phyloP scores from a whole-genome alignment of 35 echinoderm and acorn worm species.

The Acanthaster planci region DNA sequence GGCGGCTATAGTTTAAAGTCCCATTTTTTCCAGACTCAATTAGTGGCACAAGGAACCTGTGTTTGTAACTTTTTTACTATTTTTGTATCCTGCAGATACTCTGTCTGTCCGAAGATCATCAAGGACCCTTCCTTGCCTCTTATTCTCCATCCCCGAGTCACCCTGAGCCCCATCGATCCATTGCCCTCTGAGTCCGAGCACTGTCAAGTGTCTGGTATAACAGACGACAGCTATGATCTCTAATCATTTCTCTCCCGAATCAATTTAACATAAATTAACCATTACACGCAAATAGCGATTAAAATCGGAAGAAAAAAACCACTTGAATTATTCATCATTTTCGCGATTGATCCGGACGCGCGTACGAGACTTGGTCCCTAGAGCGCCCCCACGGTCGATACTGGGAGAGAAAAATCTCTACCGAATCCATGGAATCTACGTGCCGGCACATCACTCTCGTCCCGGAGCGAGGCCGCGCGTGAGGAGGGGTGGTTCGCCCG shows the following conservation, averaged over 20 bases:
- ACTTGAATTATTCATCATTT: background rate
- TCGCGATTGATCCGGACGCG: constrained; percentile 11
- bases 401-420: background rate
- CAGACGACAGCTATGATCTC: constrained; percentile 24
- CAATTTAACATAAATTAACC: background rate
- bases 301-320: background rate
- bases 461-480: background rate
- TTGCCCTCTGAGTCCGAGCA: background rate
- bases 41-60: background rate
- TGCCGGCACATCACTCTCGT: constrained; percentile 7
- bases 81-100: background rate
- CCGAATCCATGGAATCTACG: background rate
- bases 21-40: background rate
- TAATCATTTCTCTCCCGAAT: constrained; percentile 25
- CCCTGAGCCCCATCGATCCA: background rate
- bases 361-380: constrained; percentile 6
- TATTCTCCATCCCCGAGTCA: background rate
- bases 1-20: background rate
- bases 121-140: background rate
- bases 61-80: background rate
- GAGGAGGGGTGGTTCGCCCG: background rate
- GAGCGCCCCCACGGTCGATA: constrained; percentile 29
- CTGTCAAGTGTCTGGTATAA: background rate
- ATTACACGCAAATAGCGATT: background rate
- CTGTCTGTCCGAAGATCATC: background rate